A percentile compares a stretch with the other conserved stretches of the same genome.
Conservation (phyloP, 2,797 vertebrate genomes). For the Scolopax bukidnonensis region DNA sequence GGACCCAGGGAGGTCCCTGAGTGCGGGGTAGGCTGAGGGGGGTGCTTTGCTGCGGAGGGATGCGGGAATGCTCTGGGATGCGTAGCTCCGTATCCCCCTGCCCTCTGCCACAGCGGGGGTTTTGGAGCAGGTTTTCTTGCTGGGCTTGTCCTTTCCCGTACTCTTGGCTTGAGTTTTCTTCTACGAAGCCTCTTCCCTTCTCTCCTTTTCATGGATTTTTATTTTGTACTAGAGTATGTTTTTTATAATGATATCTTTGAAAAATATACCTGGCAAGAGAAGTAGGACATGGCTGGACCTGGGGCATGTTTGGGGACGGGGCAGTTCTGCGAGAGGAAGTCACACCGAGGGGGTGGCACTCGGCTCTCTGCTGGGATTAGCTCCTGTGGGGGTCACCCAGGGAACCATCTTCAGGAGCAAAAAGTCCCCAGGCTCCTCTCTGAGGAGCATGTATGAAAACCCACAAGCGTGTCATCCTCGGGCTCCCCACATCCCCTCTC, state of each 20-base stretch:
- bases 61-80: background rate
- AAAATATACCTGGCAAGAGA: background rate
- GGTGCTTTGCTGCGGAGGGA: background rate
- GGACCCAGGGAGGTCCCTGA: too few relatives aligned
- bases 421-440: background rate
- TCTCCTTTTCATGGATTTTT: background rate
- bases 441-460: rapidly evolving
- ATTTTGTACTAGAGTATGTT: background rate
- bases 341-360: too few relatives aligned
- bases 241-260: background rate
- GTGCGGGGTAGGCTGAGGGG: background rate
- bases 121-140: background rate
- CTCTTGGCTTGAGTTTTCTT: background rate
- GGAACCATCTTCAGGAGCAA: background rate
- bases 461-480: too few relatives aligned
- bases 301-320: background rate
- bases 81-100: rapidly evolving
- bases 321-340: background rate
- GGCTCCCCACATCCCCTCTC: background rate
- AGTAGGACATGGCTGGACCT: rapidly evolving
- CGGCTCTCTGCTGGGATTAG: background rate
- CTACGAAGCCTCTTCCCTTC: background rate
- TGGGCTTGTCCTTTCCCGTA: rapidly evolving
- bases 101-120: rapidly evolving
- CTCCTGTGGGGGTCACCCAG: background rate